Conservation (phyloP, 37 sponge, comb jelly and placozoan genomes). For the Agelas oroides region DNA sequence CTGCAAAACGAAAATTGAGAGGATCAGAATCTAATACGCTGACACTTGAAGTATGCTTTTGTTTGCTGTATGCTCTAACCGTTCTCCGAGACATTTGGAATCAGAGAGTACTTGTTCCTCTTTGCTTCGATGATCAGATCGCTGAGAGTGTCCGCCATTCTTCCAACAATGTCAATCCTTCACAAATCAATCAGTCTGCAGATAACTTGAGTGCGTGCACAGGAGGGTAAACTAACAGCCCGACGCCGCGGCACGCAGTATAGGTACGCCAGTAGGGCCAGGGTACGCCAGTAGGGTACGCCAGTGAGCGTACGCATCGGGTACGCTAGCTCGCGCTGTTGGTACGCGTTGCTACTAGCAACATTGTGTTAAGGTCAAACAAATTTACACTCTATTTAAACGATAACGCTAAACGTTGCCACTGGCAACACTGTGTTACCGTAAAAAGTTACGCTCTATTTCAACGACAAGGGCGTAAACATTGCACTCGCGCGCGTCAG, state of each 20-base stretch:
- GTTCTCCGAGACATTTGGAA: slow-evolving; percentile 58
- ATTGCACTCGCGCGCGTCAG: neutral
- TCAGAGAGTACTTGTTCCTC: slow-evolving; percentile 50
- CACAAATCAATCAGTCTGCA: no score
- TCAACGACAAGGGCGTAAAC: neutral
- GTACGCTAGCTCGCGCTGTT: no score
- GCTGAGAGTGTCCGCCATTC: slow-evolving; percentile 63
- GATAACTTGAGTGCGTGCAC: neutral
- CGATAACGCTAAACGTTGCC: no score
- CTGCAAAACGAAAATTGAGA: slow-evolving; percentile 40
- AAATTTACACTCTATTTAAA: no score
- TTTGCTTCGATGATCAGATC: slow-evolving; percentile 53
- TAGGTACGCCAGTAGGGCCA: no score
- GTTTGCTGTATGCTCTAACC: slow-evolving; percentile 56
- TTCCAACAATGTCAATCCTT: neutral
- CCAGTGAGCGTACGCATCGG: no score
- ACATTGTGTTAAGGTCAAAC: no score
- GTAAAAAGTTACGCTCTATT: neutral
- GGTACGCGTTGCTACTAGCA: no score
- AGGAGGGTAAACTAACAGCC: no score
- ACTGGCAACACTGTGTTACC: slow-evolving; percentile 22
- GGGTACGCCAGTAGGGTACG: no score
- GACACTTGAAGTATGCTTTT: neutral
- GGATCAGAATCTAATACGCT: neutral
- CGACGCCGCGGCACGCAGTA: no score